Conservation (phyloP, 2,888 invertebrate species). For the Drosophila meridiana region DNA sequence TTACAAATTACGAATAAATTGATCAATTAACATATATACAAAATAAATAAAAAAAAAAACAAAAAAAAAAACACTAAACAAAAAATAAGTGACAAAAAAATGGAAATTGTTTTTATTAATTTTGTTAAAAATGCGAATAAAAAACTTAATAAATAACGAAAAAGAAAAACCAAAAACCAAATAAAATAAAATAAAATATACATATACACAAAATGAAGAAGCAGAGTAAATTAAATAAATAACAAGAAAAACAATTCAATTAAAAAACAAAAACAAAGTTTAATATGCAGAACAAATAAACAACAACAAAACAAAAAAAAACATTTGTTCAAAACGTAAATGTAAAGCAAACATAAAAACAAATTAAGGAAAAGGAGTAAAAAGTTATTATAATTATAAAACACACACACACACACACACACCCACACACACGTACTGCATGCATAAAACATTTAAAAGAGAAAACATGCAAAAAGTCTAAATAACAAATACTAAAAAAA, state of each 20-base stretch:
- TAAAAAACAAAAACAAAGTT: conserved; percentile 44
- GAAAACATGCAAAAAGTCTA: conserved; percentile 59
- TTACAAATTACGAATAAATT: conserved; percentile 79
- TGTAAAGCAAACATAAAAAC: conserved; percentile 54
- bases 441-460: conserved; percentile 54
- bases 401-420: conserved; percentile 26
- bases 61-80: conserved; percentile 25
- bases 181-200: conserved; percentile 44
- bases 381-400: conserved; percentile 59
- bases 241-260: conserved; percentile 42
- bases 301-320: conserved; percentile 46
- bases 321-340: conserved; percentile 71
- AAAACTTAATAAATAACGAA: conserved; percentile 54
- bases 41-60: conserved; percentile 31
- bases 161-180: not conserved
- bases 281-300: conserved; percentile 51
- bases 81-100: conserved; percentile 44
- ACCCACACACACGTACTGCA: conserved; percentile 50
- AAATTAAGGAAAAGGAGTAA: conserved; percentile 50
- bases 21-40: conserved; percentile 76
- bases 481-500: conserved; percentile 44
- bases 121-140: conserved; percentile 73
- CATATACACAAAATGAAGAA: conserved; percentile 61
- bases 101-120: conserved; percentile 75
- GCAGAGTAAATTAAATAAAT: conserved; percentile 48